Percentiles rank a stretch among this genome's conserved stretches.
Conservation (phyloP, 2,797 vertebrate genomes). For the Gadopsis bispinosus region DNA sequence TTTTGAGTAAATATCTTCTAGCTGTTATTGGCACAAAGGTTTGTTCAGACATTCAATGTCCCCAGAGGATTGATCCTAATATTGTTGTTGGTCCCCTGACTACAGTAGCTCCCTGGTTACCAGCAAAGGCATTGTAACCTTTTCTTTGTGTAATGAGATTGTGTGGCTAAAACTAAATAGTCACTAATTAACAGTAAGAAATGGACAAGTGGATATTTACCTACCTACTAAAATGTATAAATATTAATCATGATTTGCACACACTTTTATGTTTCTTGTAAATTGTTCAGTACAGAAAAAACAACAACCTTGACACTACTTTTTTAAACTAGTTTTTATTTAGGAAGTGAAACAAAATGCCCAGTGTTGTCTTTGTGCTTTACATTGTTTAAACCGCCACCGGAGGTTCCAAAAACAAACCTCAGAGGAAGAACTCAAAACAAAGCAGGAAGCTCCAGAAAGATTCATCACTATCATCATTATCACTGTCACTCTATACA, state of each 20-base stretch:
- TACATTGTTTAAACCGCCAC: constrained; percentile 80
- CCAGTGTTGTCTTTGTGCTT: constrained; percentile 88
- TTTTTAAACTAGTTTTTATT: constrained; percentile 84
- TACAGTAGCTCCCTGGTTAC: neutral
- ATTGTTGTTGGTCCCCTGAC: neutral
- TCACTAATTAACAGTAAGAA: neutral
- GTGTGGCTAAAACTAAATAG: neutral
- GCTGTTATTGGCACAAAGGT: neutral
- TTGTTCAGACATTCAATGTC: no score
- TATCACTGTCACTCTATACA: constrained; percentile 78
- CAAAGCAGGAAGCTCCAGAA: constrained; percentile 76
- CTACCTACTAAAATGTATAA: neutral
- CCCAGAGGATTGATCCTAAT: no score
- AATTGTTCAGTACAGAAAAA: neutral
- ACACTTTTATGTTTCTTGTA: neutral
- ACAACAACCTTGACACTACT: constrained; percentile 3
- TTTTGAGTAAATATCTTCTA: neutral
- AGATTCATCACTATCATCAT: constrained; percentile 49
- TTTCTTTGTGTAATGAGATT: neutral
- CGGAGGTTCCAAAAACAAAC: constrained; percentile 59
- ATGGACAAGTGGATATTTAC: neutral
- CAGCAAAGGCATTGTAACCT: neutral
- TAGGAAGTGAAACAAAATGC: constrained; percentile 87
- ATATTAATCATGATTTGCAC: neutral
- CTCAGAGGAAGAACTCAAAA: constrained; percentile 74